phyloP scores from a whole-genome alignment of 2,797 vertebrate genomes.

The Uromys caudimaculatus region DNA sequence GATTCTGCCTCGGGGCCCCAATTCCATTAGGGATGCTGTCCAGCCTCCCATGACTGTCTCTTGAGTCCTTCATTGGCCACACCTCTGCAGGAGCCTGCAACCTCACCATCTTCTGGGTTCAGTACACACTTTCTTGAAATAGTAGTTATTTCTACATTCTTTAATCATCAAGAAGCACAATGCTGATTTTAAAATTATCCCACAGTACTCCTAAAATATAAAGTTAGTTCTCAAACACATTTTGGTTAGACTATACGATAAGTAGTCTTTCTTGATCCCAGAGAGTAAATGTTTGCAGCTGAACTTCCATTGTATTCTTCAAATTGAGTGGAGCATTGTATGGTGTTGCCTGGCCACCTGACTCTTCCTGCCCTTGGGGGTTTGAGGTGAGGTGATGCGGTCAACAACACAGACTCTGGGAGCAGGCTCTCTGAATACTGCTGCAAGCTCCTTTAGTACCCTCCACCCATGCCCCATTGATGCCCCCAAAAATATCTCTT shows the following conservation, averaged over 20 bases:
- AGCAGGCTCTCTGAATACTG: too few species aligned
- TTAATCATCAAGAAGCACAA: not conserved
- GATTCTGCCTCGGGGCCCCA: not conserved
- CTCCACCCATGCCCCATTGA: too few species aligned
- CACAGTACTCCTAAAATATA: not conserved
- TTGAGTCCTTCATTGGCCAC: fast-evolving
- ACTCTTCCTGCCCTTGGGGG: too few species aligned
- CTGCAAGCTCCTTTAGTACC: too few species aligned
- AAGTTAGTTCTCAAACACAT: not conserved
- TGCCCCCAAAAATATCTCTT: too few species aligned
- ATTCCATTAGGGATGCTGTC: not conserved
- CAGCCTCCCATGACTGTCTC: fast-evolving
- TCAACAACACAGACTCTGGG: too few species aligned
- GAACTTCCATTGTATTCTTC: not conserved
- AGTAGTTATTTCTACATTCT: not conserved
- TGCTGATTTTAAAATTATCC: not conserved
- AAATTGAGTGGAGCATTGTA: not conserved
- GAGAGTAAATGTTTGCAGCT: not conserved
- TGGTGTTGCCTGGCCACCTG: too few species aligned
- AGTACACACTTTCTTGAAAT: not conserved
- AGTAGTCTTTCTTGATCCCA: not conserved
- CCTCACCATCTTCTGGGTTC: not conserved
- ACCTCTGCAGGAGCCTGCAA: not conserved
- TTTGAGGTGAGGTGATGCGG: too few species aligned
- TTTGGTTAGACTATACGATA: not conserved